A percentile compares a stretch with the other conserved stretches of the same genome.
Conservation (phyloP, 2,888 invertebrate species). For the Dynastes grantii region DNA sequence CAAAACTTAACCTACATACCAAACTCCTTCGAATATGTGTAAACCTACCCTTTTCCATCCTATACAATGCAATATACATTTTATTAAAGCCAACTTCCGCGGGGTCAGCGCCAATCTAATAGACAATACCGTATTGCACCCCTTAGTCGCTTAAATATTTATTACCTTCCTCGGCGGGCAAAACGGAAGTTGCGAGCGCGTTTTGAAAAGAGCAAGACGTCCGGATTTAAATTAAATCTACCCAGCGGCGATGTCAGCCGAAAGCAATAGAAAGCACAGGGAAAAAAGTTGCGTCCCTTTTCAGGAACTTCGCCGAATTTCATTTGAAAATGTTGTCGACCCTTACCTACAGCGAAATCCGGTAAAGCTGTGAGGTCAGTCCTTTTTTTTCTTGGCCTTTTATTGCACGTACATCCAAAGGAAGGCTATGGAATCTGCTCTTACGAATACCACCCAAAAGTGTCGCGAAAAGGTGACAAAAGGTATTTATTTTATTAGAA, state of each 20-base stretch:
- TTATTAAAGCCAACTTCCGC: conserved; percentile 1
- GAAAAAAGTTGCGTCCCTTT: neutral
- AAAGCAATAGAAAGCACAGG: neutral
- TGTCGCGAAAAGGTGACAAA: too few species aligned
- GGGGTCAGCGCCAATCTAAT: conserved; percentile 6
- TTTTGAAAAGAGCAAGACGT: conserved; percentile 10
- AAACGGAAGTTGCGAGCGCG: neutral
- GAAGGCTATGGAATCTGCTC: too few species aligned
- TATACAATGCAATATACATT: conserved; percentile 4
- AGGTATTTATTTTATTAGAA: too few species aligned
- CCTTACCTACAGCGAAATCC: too few species aligned
- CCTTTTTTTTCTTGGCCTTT: too few species aligned
- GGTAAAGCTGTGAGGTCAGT: too few species aligned
- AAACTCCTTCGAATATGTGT: neutral
- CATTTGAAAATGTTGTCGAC: too few species aligned
- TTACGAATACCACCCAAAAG: too few species aligned
- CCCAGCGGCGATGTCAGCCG: conserved; percentile 9
- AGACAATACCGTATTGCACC: neutral
- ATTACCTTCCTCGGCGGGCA: neutral
- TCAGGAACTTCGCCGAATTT: neutral
- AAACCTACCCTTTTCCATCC: too few species aligned
- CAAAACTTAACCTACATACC: neutral
- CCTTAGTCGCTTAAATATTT: conserved; percentile 3
- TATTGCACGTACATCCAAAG: too few species aligned
- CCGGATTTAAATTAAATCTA: conserved; percentile 21